phyloP scores from a whole-genome alignment of 2,797 vertebrate species.

The Thamnophis elegans region DNA sequence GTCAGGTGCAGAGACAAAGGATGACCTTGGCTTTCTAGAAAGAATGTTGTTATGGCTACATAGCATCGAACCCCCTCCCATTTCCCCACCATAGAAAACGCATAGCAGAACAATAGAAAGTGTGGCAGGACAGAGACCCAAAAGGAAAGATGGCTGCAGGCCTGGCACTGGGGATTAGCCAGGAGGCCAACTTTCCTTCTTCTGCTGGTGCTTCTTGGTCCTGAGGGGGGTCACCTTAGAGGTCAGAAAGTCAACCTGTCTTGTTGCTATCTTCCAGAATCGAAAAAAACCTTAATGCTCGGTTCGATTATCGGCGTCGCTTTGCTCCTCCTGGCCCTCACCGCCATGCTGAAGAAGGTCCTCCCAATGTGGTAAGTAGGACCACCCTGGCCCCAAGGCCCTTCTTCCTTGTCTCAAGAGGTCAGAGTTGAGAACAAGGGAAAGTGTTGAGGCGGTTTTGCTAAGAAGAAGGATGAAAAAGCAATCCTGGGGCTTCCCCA shows the following conservation, averaged over 20 bases:
- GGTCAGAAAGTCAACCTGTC: background rate
- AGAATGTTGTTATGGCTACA: too few relatives aligned
- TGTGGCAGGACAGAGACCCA: too few relatives aligned
- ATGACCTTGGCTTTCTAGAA: too few relatives aligned
- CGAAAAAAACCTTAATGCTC: background rate
- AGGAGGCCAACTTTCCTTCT: background rate
- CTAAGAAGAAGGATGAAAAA: background rate
- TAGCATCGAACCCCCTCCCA: too few relatives aligned
- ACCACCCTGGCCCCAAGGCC: background rate
- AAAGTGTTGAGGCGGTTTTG: background rate
- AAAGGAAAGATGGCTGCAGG: too few relatives aligned
- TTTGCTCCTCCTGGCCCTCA: background rate
- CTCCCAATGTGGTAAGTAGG: background rate
- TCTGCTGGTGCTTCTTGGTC: background rate
- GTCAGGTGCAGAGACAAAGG: too few relatives aligned
- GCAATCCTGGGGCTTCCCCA: background rate
- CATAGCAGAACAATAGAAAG: too few relatives aligned
- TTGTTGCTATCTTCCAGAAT: background rate
- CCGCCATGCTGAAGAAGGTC: background rate
- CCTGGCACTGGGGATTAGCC: background rate
- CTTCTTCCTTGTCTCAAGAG: background rate
- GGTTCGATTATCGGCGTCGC: background rate
- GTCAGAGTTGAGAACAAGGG: background rate
- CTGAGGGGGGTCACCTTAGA: background rate
- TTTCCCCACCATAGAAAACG: too few relatives aligned